A percentile compares a stretch with the other conserved stretches of the same genome.
phyloP scores from a whole-genome alignment of 2,113 vertebrate genomes.

The Hydrolagus affinis region DNA sequence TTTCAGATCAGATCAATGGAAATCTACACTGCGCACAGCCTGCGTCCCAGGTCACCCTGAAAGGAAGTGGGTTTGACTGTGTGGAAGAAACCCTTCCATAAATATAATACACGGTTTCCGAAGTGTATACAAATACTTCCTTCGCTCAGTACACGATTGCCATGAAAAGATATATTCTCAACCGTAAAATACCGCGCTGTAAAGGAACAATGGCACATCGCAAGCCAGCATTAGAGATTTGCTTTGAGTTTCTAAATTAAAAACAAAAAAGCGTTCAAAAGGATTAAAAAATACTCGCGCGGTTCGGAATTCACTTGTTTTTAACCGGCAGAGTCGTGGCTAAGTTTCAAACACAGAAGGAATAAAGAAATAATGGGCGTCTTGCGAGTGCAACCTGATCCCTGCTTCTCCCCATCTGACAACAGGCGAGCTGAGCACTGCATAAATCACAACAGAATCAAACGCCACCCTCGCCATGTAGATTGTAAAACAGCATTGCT shows the following conservation, averaged over 20 bases:
- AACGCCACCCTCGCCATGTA: neutral
- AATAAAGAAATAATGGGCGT: neutral
- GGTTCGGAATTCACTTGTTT: neutral
- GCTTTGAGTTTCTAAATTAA: neutral
- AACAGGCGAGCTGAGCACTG: neutral
- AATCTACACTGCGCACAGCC: neutral
- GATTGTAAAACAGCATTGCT: neutral
- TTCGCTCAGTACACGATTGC: neutral
- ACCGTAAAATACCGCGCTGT: no score
- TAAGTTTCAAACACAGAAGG: conserved; percentile 18
- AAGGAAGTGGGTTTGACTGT: neutral
- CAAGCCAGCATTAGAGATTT: no score
- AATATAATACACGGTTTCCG: neutral
- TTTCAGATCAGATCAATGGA: neutral
- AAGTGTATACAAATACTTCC: neutral
- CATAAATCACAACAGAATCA: conserved; percentile 8
- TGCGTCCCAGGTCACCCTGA: neutral
- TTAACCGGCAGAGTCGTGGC: conserved; percentile 5
- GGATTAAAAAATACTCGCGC: neutral
- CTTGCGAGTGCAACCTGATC: conserved; percentile 17
- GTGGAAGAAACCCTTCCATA: neutral
- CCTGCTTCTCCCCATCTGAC: neutral
- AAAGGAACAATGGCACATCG: neutral
- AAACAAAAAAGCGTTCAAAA: neutral
- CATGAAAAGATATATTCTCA: neutral